Evolutionary conservation across 2,113 vertebrate species (phyloP).

Genomic region (Hippoglossus stenolepis): DNA sequence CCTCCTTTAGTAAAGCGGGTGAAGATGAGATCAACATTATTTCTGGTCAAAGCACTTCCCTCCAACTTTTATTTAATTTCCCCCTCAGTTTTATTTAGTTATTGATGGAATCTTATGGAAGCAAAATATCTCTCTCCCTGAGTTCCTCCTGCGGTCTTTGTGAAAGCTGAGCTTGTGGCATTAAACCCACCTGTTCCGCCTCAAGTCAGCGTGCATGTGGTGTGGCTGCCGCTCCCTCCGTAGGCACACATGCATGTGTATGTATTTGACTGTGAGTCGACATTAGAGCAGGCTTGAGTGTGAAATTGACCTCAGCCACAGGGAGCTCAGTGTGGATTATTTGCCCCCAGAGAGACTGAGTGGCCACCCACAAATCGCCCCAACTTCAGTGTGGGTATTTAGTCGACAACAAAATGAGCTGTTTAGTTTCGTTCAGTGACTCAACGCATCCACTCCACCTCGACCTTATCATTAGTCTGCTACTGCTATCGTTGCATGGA

Average conservation of each 20-base stretch:
- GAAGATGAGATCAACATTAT: conserved; percentile 63
- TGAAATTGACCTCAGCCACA: conserved; percentile 79
- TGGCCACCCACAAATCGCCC: conserved; percentile 71
- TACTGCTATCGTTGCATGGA: conserved; percentile 13
- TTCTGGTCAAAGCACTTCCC: conserved; percentile 62
- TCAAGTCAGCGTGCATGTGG: conserved; percentile 32
- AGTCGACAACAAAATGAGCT: conserved; percentile 51
- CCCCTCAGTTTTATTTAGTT: conserved; percentile 66
- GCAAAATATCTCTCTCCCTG: conserved; percentile 54
- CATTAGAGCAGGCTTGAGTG: conserved; percentile 67
- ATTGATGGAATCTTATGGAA: conserved; percentile 71
- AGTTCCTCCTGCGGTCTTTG: conserved; percentile 57
- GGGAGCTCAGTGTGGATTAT: conserved; percentile 67
- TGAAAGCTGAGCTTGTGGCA: conserved; percentile 73
- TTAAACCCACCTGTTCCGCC: conserved; percentile 78
- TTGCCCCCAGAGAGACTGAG: conserved; percentile 54
- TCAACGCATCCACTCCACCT: conserved; percentile 15
- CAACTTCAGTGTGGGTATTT: conserved; percentile 24
- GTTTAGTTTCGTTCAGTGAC: conserved; percentile 20
- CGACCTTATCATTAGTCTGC: conserved; percentile 31
- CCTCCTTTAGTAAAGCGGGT: conserved; percentile 17
- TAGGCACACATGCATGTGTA: conserved; percentile 10
- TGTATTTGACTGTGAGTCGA: conserved; percentile 48
- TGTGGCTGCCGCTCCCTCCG: not conserved
- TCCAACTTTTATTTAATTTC: conserved; percentile 66